Conservation (phyloP, 2,888 invertebrate species). For the Diaphora mendica region DNA sequence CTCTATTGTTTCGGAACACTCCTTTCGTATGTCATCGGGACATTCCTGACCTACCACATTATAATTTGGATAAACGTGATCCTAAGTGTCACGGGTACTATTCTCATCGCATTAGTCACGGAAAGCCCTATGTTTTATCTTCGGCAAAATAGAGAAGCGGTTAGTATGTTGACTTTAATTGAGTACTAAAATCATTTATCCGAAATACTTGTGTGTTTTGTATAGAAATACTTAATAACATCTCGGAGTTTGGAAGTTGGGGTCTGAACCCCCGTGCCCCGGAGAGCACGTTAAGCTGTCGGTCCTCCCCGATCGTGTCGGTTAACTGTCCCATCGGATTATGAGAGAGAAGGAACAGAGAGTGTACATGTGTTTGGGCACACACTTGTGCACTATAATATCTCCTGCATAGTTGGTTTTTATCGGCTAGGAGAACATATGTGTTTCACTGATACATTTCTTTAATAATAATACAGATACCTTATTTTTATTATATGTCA, state of each 20-base stretch:
- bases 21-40: slow-evolving; percentile 71
- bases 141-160: slow-evolving; percentile 74
- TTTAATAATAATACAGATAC: not conserved
- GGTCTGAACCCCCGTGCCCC: too few species aligned
- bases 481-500: slow-evolving; percentile 36
- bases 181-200: too few species aligned
- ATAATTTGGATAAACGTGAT: slow-evolving; percentile 71
- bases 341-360: too few species aligned
- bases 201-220: not conserved
- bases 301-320: too few species aligned
- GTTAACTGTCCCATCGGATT: too few species aligned
- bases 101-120: slow-evolving; percentile 61
- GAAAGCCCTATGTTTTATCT: slow-evolving; percentile 76
- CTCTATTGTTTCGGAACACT: slow-evolving; percentile 66
- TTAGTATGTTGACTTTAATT: slow-evolving; percentile 35
- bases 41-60: slow-evolving; percentile 65
- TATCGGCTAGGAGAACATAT: too few species aligned
- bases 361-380: too few species aligned
- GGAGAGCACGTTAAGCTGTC: too few species aligned
- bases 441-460: not conserved
- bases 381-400: too few species aligned
- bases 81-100: slow-evolving; percentile 54
- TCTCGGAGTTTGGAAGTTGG: too few species aligned
- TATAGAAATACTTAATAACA: too few species aligned
- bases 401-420: too few species aligned